Percentiles rank a stretch among this genome's conserved stretches.
These are phyloP conservation scores for Hemistola chrysoprasaria DNA, from an alignment of 2,888 invertebrate species.

Conservation along the genomic window DNA sequence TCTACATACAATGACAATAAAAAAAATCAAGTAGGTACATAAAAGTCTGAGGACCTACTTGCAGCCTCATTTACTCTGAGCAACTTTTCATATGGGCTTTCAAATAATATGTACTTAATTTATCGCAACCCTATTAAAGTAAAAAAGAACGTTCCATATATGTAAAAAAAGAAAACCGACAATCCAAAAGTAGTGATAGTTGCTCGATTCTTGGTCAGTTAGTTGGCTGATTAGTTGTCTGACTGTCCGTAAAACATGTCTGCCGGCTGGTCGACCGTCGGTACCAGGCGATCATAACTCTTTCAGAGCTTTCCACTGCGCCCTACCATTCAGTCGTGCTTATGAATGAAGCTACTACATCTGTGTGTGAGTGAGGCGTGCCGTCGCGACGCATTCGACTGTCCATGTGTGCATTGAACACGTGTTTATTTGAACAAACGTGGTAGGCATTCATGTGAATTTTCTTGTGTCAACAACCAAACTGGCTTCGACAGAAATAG, in stretches of 20 bases:
- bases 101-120: too few species aligned
- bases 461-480: slow-evolving; percentile 76
- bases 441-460: slow-evolving; percentile 79
- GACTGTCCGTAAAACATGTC: slow-evolving; percentile 61
- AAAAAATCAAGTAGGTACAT: too few species aligned
- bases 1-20: too few species aligned
- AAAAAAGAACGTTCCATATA: too few species aligned
- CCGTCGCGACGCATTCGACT: slow-evolving; percentile 30
- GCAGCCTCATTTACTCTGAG: too few species aligned
- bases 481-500: slow-evolving; percentile 70
- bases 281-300: slow-evolving; percentile 68
- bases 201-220: slow-evolving; percentile 1
- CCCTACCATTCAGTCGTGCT: slow-evolving; percentile 55
- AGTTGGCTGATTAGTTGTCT: slow-evolving; percentile 20
- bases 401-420: slow-evolving; percentile 54
- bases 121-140: too few species aligned
- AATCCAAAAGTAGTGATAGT: slow-evolving; percentile 2
- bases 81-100: too few species aligned
- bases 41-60: too few species aligned
- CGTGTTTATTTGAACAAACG: slow-evolving; percentile 72
- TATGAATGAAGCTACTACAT: slow-evolving; percentile 57
- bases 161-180: too few species aligned
- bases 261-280: slow-evolving; percentile 57
- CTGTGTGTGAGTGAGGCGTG: slow-evolving; percentile 54
- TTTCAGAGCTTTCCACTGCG: slow-evolving; percentile 47